Percentiles rank a stretch among this genome's conserved stretches.
These are phyloP conservation scores for Hippoglossus stenolepis DNA, from an alignment of 2,113 vertebrate genomes.

Conservation along the genomic window DNA sequence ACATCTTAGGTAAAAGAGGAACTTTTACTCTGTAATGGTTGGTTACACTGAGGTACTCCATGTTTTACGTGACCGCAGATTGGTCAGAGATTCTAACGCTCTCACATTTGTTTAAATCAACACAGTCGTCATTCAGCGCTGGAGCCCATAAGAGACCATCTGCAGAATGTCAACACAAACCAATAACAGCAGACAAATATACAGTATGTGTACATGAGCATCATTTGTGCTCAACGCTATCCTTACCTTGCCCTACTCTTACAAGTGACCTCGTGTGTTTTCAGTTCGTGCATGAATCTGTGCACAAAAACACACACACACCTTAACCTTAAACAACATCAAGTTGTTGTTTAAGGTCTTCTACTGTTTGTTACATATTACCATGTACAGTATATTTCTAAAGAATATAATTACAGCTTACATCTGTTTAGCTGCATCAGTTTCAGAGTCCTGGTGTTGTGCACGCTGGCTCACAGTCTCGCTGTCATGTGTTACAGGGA, in stretches of 20 bases:
- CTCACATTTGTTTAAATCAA: constrained; percentile 16
- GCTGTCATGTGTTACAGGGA: too few species aligned
- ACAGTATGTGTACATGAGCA: neutral
- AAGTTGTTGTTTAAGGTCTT: neutral
- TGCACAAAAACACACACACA: neutral
- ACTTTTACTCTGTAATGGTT: constrained; percentile 11
- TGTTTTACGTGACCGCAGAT: constrained; percentile 28
- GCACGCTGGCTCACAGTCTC: too few species aligned
- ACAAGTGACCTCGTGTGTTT: neutral
- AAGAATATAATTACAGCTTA: too few species aligned
- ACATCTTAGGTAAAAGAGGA: constrained; percentile 22
- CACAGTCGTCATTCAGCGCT: constrained; percentile 8
- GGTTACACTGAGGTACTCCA: constrained; percentile 2
- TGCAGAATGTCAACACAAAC: constrained; percentile 5
- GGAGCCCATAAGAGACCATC: neutral
- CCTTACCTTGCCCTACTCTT: neutral
- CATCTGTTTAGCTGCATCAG: too few species aligned
- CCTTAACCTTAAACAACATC: too few species aligned
- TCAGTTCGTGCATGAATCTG: neutral
- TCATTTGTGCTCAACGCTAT: neutral
- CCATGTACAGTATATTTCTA: too few species aligned
- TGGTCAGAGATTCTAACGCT: constrained; percentile 23
- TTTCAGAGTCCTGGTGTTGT: too few species aligned
- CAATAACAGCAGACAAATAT: neutral
- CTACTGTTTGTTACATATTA: too few species aligned